These are phyloP conservation scores for Abscondita cerata DNA, from an alignment of 2,888 invertebrate species.

Conservation along the genomic window DNA sequence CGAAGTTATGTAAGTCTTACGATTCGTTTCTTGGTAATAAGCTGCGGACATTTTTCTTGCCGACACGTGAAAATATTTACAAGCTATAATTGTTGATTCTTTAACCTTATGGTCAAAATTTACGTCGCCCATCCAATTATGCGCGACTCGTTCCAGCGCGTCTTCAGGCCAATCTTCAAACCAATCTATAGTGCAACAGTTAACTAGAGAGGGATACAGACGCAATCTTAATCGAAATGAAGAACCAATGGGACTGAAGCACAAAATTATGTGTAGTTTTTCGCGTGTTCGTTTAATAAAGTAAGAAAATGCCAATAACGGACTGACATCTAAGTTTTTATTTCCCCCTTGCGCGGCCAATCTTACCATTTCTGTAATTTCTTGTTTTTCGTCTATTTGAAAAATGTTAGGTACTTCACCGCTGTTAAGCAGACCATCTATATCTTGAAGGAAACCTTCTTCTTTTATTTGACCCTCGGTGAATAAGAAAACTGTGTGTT, in stretches of 20 bases:
- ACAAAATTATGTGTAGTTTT: constrained; percentile 81
- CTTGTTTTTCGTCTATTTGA: constrained; percentile 82
- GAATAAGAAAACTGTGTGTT: constrained; percentile 78
- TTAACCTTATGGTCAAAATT: constrained; percentile 75
- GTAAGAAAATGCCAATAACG: constrained; percentile 73
- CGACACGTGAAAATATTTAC: constrained; percentile 88
- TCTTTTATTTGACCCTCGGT: constrained; percentile 84
- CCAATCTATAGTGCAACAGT: constrained; percentile 91
- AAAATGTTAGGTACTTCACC: constrained; percentile 89
- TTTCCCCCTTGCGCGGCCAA: constrained; percentile 77
- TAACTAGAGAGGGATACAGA: constrained; percentile 83
- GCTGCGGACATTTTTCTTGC: constrained; percentile 68
- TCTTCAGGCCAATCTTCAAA: constrained; percentile 90
- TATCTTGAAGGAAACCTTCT: constrained; percentile 80
- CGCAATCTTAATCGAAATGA: constrained; percentile 78
- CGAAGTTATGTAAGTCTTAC: constrained; percentile 84
- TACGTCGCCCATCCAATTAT: constrained; percentile 76
- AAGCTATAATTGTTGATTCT: constrained; percentile 72
- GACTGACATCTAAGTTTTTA: constrained; percentile 82
- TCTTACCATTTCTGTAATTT: constrained; percentile 78
- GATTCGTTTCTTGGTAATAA: constrained; percentile 70
- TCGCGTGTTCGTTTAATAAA: constrained; percentile 82
- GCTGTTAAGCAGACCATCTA: constrained; percentile 83
- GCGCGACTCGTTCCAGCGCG: constrained; percentile 82
- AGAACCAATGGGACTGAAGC: constrained; percentile 87